A percentile compares a stretch with the other conserved stretches of the same genome.
Evolutionary conservation across 2,888 invertebrate species (phyloP).

Genomic region (Lycia hirtaria): DNA sequence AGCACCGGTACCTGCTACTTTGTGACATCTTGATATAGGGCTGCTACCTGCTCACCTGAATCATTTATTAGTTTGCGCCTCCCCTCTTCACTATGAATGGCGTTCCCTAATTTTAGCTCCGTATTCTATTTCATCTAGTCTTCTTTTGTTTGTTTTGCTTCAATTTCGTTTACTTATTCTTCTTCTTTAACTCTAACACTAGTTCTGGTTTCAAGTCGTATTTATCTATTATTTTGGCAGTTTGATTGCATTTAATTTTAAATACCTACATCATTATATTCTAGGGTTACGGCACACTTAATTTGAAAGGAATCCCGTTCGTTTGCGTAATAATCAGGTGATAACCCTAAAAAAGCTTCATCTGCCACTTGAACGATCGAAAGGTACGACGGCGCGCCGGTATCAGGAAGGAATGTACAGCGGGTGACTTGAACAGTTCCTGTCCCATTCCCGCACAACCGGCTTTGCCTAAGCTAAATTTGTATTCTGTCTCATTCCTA

Average conservation of each 20-base stretch:
- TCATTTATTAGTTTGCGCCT: constrained; percentile 49
- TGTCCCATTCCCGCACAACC: constrained; percentile 77
- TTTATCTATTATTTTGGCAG: not conserved
- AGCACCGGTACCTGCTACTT: constrained; percentile 81
- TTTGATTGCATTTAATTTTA: not conserved
- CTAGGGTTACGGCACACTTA: constrained; percentile 8
- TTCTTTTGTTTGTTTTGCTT: constrained; percentile 9
- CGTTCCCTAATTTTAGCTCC: constrained; percentile 10
- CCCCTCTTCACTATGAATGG: constrained; percentile 24
- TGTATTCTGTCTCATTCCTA: constrained; percentile 74
- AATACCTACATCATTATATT: no score
- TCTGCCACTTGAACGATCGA: constrained; percentile 86
- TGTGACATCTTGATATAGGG: constrained; percentile 81
- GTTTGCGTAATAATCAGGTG: constrained; percentile 58
- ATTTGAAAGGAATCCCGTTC: constrained; percentile 21
- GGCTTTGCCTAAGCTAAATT: constrained; percentile 81
- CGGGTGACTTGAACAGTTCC: constrained; percentile 83
- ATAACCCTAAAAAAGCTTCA: constrained; percentile 83
- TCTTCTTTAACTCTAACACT: not conserved
- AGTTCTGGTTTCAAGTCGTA: not conserved
- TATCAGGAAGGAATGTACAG: constrained; percentile 86
- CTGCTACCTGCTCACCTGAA: constrained; percentile 54
- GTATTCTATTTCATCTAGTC: not conserved
- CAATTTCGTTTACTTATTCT: not conserved
- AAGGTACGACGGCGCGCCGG: constrained; percentile 83